Evolutionary conservation across 2,113 vertebrate species (phyloP).

Genomic region (Hypanus sabinus): DNA sequence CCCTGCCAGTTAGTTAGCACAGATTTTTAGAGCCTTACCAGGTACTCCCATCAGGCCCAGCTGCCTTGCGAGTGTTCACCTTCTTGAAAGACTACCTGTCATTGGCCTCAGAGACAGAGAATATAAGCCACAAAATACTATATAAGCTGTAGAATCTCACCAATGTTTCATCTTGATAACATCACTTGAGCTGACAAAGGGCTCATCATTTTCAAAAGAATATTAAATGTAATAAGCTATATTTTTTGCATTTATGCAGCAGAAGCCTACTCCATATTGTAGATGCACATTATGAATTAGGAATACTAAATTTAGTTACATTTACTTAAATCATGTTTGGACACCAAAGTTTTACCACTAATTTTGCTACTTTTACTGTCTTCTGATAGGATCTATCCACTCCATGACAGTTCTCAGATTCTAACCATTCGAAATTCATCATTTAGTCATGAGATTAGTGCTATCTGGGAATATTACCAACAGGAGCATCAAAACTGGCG

Average conservation of each 20-base stretch:
- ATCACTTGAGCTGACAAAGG: too few relatives aligned
- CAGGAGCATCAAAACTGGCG: conserved; percentile 78
- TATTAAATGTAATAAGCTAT: too few relatives aligned
- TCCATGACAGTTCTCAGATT: conserved; percentile 71
- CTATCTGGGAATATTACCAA: conserved; percentile 62
- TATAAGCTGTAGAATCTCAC: too few relatives aligned
- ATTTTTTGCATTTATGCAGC: neutral
- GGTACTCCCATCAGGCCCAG: too few relatives aligned
- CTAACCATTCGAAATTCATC: conserved; percentile 62
- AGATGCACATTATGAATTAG: neutral
- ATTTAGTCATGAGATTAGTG: conserved; percentile 61
- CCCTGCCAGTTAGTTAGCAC: too few relatives aligned
- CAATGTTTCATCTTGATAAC: too few relatives aligned
- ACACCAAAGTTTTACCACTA: neutral
- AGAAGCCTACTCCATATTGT: neutral
- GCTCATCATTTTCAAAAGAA: too few relatives aligned
- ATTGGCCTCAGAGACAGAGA: too few relatives aligned
- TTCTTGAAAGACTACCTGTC: too few relatives aligned
- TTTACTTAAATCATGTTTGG: conserved; percentile 11
- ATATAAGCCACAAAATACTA: too few relatives aligned
- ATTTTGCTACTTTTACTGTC: conserved; percentile 27
- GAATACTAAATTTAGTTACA: conserved; percentile 33
- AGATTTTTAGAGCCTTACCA: too few relatives aligned
- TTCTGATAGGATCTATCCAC: conserved; percentile 54
- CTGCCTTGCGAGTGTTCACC: too few relatives aligned